Conservation (phyloP, 1,140 invertebrate genomes). For the Tetragonula clypearis region DNA sequence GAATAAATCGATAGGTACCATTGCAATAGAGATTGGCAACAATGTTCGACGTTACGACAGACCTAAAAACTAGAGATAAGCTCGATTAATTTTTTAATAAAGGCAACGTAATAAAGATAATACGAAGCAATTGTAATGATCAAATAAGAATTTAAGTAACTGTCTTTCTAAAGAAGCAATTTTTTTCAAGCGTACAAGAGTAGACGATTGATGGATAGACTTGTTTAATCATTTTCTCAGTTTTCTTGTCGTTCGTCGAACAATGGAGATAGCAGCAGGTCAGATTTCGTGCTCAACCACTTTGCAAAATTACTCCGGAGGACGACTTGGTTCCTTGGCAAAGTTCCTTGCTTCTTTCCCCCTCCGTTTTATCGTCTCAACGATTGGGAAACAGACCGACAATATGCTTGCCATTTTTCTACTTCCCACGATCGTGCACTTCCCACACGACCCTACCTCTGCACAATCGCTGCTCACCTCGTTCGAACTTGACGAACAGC, state of each 20-base stretch:
- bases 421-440: slow-evolving; percentile 19
- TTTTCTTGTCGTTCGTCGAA: background rate
- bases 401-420: slow-evolving; percentile 43
- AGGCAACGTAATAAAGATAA: background rate
- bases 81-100: background rate
- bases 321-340: slow-evolving; percentile 13
- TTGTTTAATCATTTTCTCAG: background rate
- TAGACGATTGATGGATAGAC: background rate
- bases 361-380: background rate
- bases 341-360: background rate
- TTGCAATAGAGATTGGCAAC: background rate
- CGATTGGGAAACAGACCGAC: slow-evolving; percentile 25
- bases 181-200: no score
- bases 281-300: background rate
- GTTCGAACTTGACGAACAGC: background rate
- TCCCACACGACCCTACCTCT: slow-evolving; percentile 24
- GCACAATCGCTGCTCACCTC: slow-evolving; percentile 6
- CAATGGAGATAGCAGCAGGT: background rate
- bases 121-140: background rate
- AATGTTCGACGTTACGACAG: background rate
- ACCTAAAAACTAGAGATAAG: background rate
- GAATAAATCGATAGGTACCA: background rate
- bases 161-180: no score
- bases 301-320: slow-evolving; percentile 21
- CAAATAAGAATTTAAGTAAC: background rate